Evolutionary conservation across 2,113 vertebrate species (phyloP).

Genomic region (Cygnus buccinator): DNA sequence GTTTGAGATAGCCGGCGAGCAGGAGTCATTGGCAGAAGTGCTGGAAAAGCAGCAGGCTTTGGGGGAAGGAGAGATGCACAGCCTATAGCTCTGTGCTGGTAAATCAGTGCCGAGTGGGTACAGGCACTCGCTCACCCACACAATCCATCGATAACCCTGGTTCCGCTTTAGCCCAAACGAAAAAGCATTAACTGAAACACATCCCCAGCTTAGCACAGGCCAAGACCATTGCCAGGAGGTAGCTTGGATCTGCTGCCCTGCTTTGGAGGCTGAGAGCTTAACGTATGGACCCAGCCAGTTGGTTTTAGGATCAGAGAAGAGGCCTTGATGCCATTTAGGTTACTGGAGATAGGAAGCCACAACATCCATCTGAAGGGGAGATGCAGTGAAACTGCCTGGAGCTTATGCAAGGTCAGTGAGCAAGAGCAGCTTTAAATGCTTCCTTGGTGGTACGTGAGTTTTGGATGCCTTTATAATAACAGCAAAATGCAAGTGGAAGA

Average conservation of each 20-base stretch:
- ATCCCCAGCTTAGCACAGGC: not conserved
- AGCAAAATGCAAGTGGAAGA: not conserved
- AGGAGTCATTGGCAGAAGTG: not conserved
- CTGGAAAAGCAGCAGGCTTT: not conserved
- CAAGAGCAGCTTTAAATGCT: not conserved
- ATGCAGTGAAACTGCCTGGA: not conserved
- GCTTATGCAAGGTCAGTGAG: not conserved
- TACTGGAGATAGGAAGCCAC: not conserved
- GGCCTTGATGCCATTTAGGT: not conserved
- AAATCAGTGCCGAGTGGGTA: not conserved
- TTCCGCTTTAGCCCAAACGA: not conserved
- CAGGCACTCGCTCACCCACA: not conserved
- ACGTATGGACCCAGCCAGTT: accelerated
- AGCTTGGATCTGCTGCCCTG: not conserved
- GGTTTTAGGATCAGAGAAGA: not conserved
- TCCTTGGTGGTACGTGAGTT: accelerated
- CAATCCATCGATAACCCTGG: not conserved
- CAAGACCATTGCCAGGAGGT: not conserved
- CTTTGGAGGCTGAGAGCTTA: not conserved
- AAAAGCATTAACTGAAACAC: not conserved
- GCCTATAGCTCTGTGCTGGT: not conserved
- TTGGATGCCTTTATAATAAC: not conserved
- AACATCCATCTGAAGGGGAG: not conserved
- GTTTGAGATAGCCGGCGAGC: not conserved
- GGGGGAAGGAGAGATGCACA: not conserved